Percentiles rank a stretch among this genome's conserved stretches.
Evolutionary conservation across 2,888 invertebrate species (phyloP).

Genomic region (Athalia rosae): DNA sequence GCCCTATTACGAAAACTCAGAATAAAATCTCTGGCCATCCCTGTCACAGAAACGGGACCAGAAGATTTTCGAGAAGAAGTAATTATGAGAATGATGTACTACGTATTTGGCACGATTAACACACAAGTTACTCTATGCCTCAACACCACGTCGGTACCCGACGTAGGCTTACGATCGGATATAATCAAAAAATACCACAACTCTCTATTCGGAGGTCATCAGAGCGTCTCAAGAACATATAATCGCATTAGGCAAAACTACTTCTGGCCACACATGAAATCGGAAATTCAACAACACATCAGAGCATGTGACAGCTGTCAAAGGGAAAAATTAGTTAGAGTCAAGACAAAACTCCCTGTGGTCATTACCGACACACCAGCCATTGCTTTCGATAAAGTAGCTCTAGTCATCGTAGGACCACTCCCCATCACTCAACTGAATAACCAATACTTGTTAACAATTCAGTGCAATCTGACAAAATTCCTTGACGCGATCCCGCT

Average conservation of each 20-base stretch:
- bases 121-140: not conserved
- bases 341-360: conserved; percentile 41
- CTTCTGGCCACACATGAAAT: conserved; percentile 45
- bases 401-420: conserved; percentile 22
- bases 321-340: conserved; percentile 29
- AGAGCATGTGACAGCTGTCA: conserved; percentile 45
- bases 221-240: conserved; percentile 45
- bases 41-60: too few species aligned
- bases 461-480: conserved; percentile 3
- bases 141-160: not conserved
- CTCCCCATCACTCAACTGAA: too few species aligned
- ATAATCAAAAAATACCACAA: conserved; percentile 30
- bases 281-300: conserved; percentile 40
- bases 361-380: conserved; percentile 26
- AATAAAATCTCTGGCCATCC: too few species aligned
- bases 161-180: not conserved
- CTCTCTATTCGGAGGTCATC: conserved; percentile 47
- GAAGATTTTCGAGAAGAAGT: too few species aligned
- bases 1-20: too few species aligned
- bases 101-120: too few species aligned
- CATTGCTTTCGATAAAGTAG: too few species aligned
- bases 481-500: conserved; percentile 21
- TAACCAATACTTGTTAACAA: too few species aligned
- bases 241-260: conserved; percentile 19
- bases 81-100: too few species aligned